Evolutionary conservation across 92 coral and sea anemone species (phyloP), one percentile per base, ranked within the genome.

Genomic region (Parazoanthus swiftii): DNA sequence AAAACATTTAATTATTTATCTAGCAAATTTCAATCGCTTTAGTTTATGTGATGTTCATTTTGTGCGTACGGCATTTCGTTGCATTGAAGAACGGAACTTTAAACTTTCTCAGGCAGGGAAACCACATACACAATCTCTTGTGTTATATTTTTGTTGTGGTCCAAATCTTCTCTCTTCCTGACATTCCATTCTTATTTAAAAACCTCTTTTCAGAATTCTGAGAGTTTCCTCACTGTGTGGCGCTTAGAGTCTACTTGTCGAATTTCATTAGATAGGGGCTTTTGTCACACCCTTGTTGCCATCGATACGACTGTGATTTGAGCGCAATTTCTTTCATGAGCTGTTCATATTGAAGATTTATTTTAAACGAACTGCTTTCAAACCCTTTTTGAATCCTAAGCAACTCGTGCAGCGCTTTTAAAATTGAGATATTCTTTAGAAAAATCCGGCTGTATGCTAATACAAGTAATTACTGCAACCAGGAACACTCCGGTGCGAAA

Each of bases 1-100:
- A 87, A 90, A 88, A 87, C 86, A 44, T 89, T 93, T 89, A 94
- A 93, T 94, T 89, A 94, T 94, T 94, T 89, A 94, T 90, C 72
- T 90, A 81, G 79, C 93, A 85, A 85, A 82, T 89, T 88, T 89
- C 90, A 89, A 91, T 89, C 92, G 89, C 86, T 81, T 75, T 68
- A 63, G 76, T 37, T 36, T 85, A 86, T 92, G 36, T 73, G 96
- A 86, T 94, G 96, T 88, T 92, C 96, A 86, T 92, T 94, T 92
- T 25, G 46, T 86, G 82, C 74, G 88, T 37, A 38, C 14, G 42
- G 77, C 84, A 84, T 76, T 76, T 39, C 51, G 16, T 46, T 76
- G 46, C 80, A 76, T 16, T 39, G 43, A 44, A 76, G 79, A 74
- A 74, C 79, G 14, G n/a, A 37, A 74, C 79, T 74, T 74, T 37